Base-by-base conservation (phyloP, 2,888 invertebrate species). In the Zaprionus bogoriensis region DNA sequence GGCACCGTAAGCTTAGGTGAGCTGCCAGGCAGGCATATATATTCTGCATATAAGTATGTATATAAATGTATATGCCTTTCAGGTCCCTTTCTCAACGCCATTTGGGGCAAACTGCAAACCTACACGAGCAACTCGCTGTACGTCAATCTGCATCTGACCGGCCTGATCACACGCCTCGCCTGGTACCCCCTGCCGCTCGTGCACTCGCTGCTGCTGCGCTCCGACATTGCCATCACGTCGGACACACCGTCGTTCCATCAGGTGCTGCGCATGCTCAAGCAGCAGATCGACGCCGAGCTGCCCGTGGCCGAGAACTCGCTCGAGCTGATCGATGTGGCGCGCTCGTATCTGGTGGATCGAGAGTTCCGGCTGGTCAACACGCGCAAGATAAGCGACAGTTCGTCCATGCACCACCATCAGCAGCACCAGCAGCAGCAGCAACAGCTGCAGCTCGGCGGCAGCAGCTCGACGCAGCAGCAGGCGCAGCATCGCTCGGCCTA, bases 231-330 rank as follows among this genome's bases (percentile, higher is more conserved):
- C 75, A 94, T 97, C 87, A 97, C 97, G 89, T 97, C 98, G 1
- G 96, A 96, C 87, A 96, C 98, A 88, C 96, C 96, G 89, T 97
- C 97, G 3, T 92, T 98, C 69, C 95, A 96, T 90, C 98, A 98
- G 94, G 98, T 96, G 67, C 91, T 97, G 77, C 94, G 95, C 61
- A 94, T 94, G 44, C 92, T 98, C 44, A 96, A 97, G 84, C 96
- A 97, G 75, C 96, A 96, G 90, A 94, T 98, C 46, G 98, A 99
- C 89, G 95, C 95, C 64, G 93, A 95, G 87, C 92, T 96, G 69
- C 92, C 91, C 6, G 89, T 90, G 3, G 89, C 89, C 0, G 91
- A 91, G 67, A 91, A 95, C 85, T 91, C 92, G 0, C 89, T 92
- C 22, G 93, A 94, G 74, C 91, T 96, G 45, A 93, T 98, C 19